Conservation (phyloP, 2,797 vertebrate species). For the Echeneis naucrates region DNA sequence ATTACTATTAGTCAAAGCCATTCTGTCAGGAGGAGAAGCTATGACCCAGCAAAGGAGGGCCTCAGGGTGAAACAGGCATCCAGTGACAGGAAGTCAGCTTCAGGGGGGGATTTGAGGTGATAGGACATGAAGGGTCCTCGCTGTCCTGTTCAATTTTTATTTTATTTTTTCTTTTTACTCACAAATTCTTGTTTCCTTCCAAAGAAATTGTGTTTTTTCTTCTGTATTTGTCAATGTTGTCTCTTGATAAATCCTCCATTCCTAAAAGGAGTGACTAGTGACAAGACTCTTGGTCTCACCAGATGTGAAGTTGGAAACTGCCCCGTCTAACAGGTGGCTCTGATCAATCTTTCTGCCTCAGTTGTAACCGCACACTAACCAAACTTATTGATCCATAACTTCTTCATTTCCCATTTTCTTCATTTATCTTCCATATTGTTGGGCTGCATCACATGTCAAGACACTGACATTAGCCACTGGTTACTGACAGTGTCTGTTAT, state of each 20-base stretch:
- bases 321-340: slow-evolving; percentile 14
- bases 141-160: slow-evolving; percentile 43
- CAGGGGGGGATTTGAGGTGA: slow-evolving; percentile 61
- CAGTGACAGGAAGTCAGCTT: slow-evolving; percentile 60
- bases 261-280: not conserved
- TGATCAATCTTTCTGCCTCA: slow-evolving; percentile 7
- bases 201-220: slow-evolving; percentile 17
- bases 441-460: slow-evolving; percentile 27
- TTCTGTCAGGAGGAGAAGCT: slow-evolving; percentile 75
- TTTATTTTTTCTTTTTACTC: slow-evolving; percentile 30
- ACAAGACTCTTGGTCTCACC: not conserved
- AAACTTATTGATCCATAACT: slow-evolving; percentile 9
- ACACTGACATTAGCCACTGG: slow-evolving; percentile 29
- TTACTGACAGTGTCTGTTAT: slow-evolving; percentile 7
- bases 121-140: slow-evolving; percentile 61
- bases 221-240: not conserved
- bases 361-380: not conserved
- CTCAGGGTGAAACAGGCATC: slow-evolving; percentile 57
- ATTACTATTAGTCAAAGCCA: slow-evolving; percentile 76
- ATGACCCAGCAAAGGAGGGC: slow-evolving; percentile 48
- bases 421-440: slow-evolving; percentile 16
- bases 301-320: not conserved
- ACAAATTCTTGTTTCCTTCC: slow-evolving; percentile 40
- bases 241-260: slow-evolving; percentile 3
- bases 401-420: slow-evolving; percentile 21